Percentiles rank a stretch among this genome's conserved stretches.
These are phyloP conservation scores for Drosophila peninsularis DNA, from an alignment of 2,888 invertebrate genomes.

Conservation along the genomic window DNA sequence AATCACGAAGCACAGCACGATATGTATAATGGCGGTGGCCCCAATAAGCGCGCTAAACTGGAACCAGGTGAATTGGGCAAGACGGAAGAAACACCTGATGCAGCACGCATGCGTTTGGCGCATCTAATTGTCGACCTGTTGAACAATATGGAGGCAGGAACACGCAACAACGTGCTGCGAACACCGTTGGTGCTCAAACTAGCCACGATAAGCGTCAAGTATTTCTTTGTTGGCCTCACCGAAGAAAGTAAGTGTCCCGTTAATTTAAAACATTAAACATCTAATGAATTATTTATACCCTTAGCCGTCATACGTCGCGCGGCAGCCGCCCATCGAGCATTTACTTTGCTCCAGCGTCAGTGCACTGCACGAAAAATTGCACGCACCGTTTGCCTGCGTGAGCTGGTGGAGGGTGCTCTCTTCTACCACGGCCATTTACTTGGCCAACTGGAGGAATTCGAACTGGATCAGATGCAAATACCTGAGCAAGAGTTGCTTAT, in stretches of 20 bases:
- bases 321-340: conserved; percentile 88
- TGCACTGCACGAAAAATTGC: conserved; percentile 88
- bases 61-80: conserved; percentile 26
- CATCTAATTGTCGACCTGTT: conserved; percentile 88
- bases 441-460: conserved; percentile 87
- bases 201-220: conserved; percentile 89
- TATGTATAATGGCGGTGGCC: conserved; percentile 37
- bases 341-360: conserved; percentile 88
- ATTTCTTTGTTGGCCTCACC: conserved; percentile 90
- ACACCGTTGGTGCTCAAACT: conserved; percentile 88
- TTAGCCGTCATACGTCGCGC: conserved; percentile 88
- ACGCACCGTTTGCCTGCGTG: conserved; percentile 89
- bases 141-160: conserved; percentile 88
- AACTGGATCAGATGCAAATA: conserved; percentile 82
- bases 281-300: neutral
- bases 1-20: conserved; percentile 39
- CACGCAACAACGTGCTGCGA: conserved; percentile 86
- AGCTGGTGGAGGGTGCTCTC: conserved; percentile 90
- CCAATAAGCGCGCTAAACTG: conserved; percentile 50
- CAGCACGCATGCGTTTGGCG: conserved; percentile 70
- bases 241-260: conserved; percentile 86
- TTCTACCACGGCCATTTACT: conserved; percentile 89
- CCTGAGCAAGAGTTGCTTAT: conserved; percentile 86
- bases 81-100: conserved; percentile 52
- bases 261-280: neutral